These are phyloP conservation scores for Philereme transversata DNA, from an alignment of 2,888 invertebrate genomes.

Conservation along the genomic window DNA sequence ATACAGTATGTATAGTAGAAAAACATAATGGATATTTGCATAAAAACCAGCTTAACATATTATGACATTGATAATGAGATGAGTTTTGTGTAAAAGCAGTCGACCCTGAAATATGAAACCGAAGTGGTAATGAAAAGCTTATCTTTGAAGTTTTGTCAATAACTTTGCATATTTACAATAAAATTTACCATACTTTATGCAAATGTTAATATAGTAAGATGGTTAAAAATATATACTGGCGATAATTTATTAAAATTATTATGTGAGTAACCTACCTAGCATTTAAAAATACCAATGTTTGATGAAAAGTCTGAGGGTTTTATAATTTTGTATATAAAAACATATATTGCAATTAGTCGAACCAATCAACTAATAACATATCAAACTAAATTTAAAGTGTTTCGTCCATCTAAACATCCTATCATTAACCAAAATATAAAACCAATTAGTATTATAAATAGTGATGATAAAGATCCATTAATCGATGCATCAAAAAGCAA, in stretches of 20 bases:
- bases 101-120: slow-evolving; percentile 15
- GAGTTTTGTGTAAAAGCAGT: slow-evolving; percentile 3
- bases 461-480: slow-evolving; percentile 33
- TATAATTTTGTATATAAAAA: no score
- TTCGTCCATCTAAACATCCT: slow-evolving; percentile 10
- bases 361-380: background rate
- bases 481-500: slow-evolving; percentile 36
- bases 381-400: slow-evolving; percentile 7
- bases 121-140: slow-evolving; percentile 4
- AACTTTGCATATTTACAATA: slow-evolving; percentile 8
- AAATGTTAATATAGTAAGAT: background rate
- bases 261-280: no score
- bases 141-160: slow-evolving; percentile 10
- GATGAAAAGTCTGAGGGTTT: no score
- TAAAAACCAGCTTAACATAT: slow-evolving; percentile 5
- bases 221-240: background rate
- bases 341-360: no score
- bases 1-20: background rate
- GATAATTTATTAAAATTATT: no score
- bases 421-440: slow-evolving; percentile 22
- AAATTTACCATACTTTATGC: slow-evolving; percentile 6
- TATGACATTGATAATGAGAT: slow-evolving; percentile 15
- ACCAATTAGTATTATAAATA: slow-evolving; percentile 30
- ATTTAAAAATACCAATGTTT: no score
- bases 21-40: slow-evolving; percentile 1